Base-by-base conservation (phyloP, 2,888 invertebrate species). In the Beris morrisii region DNA sequence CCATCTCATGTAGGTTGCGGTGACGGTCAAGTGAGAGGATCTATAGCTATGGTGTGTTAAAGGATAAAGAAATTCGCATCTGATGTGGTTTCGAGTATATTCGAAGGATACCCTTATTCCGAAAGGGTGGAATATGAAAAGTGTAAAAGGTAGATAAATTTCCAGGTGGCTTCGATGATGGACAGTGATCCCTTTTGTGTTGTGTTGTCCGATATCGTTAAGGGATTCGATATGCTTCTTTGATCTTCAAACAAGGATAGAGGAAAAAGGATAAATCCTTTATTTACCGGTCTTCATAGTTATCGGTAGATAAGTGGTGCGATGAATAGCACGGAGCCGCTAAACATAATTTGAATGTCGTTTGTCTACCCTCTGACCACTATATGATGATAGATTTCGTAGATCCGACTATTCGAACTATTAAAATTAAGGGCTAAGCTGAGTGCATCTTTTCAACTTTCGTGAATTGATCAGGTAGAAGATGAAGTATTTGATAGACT, bases 271-370 rank as follows among this genome's bases (percentile, higher is more conserved):
- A 59, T 59, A 44, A 45, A 22, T 13, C 48, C 58, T n/a, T 38
- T 59, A 46, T 59, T 59, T 59, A 48, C 48, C 58, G 30, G 46
- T 31, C 46, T 46, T 28, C 9, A 59, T 22, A 48, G 38, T 5
- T 38, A 38, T 9, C 45, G 28, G 31, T 13, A 30, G 58, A 59
- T 59, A 59, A 59, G 58, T 59, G 58, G 58, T 59, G 58, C 57
- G 44, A 46, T 46, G 58, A 48, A 44, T 48, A 30, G 46, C 13
- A 13, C 46, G 58, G 31, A 22, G 2, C 22, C 22, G 22, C 22
- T 22, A 22, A 46, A 59, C 58, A 46, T 48, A 59, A 59, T 59
- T 59, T 59, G 58, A 59, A 59, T 59, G 58, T 59, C 58, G 46
- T 59, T 59, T 59, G 46, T 31, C 46, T 46, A 46, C 46, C 48